phyloP scores from a whole-genome alignment of 1,140 invertebrate genomes.

The Marisa cornuarietis region DNA sequence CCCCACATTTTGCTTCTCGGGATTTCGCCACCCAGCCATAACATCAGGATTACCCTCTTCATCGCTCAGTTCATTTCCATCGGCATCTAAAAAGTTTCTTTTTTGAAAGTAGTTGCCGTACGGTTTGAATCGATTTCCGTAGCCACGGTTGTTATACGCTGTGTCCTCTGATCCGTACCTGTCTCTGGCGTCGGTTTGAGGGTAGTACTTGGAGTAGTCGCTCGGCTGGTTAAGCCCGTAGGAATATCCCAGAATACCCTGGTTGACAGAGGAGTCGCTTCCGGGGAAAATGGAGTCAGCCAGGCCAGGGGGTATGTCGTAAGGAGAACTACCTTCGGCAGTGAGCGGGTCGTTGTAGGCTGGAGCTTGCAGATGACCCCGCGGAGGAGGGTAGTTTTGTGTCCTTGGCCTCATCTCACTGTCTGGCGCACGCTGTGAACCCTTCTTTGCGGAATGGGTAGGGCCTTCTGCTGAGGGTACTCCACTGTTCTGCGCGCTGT shows the following conservation, averaged over 20 bases:
- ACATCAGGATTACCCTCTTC: not conserved
- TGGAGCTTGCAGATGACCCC: too few species aligned
- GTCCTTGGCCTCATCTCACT: too few species aligned
- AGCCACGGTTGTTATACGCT: constrained; percentile 2
- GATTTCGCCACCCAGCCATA: not conserved
- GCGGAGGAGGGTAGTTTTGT: too few species aligned
- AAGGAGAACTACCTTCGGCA: too few species aligned
- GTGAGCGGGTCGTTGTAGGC: too few species aligned
- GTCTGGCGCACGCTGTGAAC: too few species aligned
- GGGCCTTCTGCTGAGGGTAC: not conserved
- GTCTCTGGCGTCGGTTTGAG: not conserved
- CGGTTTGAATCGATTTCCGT: not conserved
- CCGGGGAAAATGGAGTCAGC: too few species aligned
- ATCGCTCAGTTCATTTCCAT: not conserved
- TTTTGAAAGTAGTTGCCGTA: constrained; percentile 20
- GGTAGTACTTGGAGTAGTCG: constrained; percentile 9
- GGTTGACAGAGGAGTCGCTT: too few species aligned
- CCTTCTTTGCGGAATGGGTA: not conserved
- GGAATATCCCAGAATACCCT: not conserved
- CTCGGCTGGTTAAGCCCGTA: not conserved
- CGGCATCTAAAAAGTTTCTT: not conserved
- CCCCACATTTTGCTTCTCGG: not conserved
- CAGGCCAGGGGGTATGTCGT: too few species aligned
- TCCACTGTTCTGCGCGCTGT: not conserved
- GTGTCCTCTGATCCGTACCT: not conserved